Evolutionary conservation across 2,888 invertebrate species (phyloP), one percentile per base, ranked within the genome.

Genomic region (Pandemis corylana): DNA sequence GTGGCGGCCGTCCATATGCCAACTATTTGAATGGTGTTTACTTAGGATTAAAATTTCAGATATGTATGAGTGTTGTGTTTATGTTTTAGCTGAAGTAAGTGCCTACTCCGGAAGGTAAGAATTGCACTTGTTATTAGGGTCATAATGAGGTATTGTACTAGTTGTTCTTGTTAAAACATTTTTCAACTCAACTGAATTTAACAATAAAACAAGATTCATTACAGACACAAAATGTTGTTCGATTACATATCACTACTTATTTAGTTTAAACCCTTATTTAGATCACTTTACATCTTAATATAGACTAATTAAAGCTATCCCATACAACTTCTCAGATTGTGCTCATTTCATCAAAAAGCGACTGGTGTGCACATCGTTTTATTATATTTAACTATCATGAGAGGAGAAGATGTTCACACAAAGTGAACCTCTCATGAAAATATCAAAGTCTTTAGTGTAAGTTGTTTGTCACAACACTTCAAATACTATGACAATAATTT

Each of bases 221-320:
- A 61, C 46, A 67, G 44, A 61, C 66, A 69, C 64, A 46, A 13
- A 68, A 66, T 62, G 51, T 46, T 63, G 61, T 42, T 41, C 10
- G 49, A 56, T 70, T 70, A 70, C 51, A 62, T 51, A 66, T 73
- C 63, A 53, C 76, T 72, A 76, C 70, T 64, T 65, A 63, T 15
- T 75, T 67, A 71, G 15, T 53, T 62, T 71, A 71, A 62, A 70
- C 74, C 76, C 85, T 85, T 85, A 85, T 78, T 81, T 82, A 83
- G 78, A 84, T 85, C 81, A 87, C 83, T 87, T 88, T 85, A 90
- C 85, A 87, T 76, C 82, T 89, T 87, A 88, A 78, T 79, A 85
- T 89, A 80, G 81, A 86, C 93, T 94, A 94, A 90, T 94, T 94
- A 94, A 94, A 94, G 94, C 94, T 94, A 93, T 94, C 93, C 94